phyloP scores from a whole-genome alignment of 2,113 vertebrate genomes.

The Thermophis baileyi region DNA sequence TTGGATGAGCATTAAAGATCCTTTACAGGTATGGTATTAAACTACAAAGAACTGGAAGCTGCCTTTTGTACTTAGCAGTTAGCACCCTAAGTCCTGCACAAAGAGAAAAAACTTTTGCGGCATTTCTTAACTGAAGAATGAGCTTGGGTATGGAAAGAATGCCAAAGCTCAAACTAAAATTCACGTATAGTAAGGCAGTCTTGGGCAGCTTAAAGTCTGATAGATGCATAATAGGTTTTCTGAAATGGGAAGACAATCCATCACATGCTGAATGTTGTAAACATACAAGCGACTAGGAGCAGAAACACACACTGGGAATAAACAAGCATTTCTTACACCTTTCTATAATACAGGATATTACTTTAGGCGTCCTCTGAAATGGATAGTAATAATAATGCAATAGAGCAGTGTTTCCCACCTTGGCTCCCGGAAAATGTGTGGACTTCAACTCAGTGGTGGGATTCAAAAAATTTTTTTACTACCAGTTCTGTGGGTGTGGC shows the following conservation, averaged over 20 bases:
- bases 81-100: neutral
- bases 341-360: neutral
- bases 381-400: neutral
- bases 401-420: neutral
- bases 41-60: neutral
- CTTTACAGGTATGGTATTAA: neutral
- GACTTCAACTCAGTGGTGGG: too few relatives aligned
- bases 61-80: neutral
- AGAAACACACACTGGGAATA: neutral
- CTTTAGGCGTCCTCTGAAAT: neutral
- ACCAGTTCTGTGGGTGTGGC: too few relatives aligned
- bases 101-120: neutral
- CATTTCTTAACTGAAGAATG: neutral
- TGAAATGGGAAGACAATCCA: neutral
- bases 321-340: neutral
- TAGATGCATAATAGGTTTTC: neutral
- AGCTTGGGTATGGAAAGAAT: neutral
- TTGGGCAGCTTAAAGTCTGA: neutral
- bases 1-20: neutral
- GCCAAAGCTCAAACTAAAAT: neutral
- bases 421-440: neutral
- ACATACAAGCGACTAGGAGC: neutral
- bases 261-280: neutral
- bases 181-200: neutral
- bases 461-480: too few relatives aligned